Evolutionary conservation across 53 echinoderm and acorn worm genomes (phyloP).

Genomic region (Holothuria scabra): DNA sequence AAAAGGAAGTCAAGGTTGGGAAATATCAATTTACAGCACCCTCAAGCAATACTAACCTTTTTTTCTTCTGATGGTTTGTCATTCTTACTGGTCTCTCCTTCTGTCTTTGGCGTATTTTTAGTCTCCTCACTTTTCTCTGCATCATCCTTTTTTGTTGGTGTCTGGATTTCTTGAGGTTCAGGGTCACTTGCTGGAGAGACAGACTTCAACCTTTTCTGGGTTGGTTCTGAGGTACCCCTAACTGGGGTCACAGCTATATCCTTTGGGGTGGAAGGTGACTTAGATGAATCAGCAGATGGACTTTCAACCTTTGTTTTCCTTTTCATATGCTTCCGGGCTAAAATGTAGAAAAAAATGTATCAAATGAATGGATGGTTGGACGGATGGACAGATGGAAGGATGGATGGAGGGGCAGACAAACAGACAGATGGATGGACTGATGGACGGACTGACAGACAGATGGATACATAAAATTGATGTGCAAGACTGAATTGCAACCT

Average conservation of each 20-base stretch:
- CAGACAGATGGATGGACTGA: no score
- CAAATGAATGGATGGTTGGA: no score
- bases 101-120: no score
- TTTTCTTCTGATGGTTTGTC: background rate
- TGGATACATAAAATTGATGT: no score
- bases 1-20: no score
- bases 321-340: conserved; percentile 35
- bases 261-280: background rate
- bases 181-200: conserved; percentile 4
- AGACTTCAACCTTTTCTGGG: conserved; percentile 13
- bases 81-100: no score
- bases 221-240: conserved; percentile 9
- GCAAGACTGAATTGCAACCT: no score
- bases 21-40: no score
- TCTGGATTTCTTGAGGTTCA: background rate
- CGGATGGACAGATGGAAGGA: no score
- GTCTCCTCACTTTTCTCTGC: background rate
- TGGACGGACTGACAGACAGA: no score
- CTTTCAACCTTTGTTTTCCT: background rate
- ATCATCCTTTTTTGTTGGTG: conserved; percentile 1
- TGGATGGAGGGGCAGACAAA: no score
- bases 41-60: no score
- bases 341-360: background rate
- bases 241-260: background rate
- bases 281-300: background rate